phyloP scores from a whole-genome alignment of 1,140 invertebrate genomes.

The Dinoponera quadriceps region DNA sequence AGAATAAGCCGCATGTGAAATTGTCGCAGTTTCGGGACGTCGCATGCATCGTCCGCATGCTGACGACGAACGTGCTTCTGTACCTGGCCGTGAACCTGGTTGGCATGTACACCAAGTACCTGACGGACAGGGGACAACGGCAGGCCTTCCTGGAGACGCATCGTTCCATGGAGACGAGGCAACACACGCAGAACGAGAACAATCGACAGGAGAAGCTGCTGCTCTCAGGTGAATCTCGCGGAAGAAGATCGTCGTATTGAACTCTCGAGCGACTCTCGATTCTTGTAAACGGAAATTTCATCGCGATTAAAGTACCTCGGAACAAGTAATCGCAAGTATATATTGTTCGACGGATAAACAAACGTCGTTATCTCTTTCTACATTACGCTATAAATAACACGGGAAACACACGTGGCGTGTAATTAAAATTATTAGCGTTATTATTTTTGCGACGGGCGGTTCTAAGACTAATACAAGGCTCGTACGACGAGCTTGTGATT shows the following conservation, averaged over 20 bases:
- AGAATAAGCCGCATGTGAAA: not conserved
- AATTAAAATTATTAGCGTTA: no score
- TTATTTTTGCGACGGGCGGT: no score
- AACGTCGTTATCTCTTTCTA: no score
- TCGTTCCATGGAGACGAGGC: constrained; percentile 97
- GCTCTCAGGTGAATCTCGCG: constrained; percentile 89
- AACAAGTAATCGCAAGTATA: no score
- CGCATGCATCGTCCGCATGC: constrained; percentile 88
- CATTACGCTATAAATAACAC: no score
- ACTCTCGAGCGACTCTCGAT: no score
- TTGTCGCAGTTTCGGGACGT: constrained; percentile 82
- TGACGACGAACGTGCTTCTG: constrained; percentile 92
- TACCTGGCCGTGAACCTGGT: constrained; percentile 96
- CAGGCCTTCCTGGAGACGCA: constrained; percentile 98
- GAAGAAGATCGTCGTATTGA: not conserved
- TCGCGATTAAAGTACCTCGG: no score
- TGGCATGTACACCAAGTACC: constrained; percentile 98
- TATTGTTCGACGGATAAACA: no score
- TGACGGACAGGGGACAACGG: constrained; percentile 97
- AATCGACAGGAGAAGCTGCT: constrained; percentile 97
- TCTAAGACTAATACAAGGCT: no score
- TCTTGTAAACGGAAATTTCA: no score
- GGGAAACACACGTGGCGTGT: no score
- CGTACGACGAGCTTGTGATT: no score
- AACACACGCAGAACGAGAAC: constrained; percentile 96